These are phyloP conservation scores for Carollia perspicillata DNA, from an alignment of 2,113 vertebrate species.

Conservation along the genomic window DNA sequence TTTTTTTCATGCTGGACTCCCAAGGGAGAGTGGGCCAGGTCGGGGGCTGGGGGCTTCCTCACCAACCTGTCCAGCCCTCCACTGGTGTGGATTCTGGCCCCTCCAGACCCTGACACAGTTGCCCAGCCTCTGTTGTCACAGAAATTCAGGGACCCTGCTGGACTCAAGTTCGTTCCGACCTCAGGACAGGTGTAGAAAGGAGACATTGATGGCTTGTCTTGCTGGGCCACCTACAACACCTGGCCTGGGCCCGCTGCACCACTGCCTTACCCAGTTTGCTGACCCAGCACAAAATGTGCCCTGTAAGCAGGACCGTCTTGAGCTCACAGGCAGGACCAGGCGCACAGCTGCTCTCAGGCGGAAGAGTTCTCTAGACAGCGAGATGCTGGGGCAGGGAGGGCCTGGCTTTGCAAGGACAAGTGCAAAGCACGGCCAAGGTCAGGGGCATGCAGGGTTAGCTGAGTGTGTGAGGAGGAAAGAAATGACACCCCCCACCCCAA, in stretches of 20 bases:
- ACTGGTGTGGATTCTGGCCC: neutral
- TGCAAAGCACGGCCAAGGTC: neutral
- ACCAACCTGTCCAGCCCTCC: neutral
- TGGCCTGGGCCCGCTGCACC: neutral
- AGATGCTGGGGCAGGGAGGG: neutral
- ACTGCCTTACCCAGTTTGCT: neutral
- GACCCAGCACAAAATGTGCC: slow-evolving; percentile 47
- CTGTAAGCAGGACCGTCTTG: neutral
- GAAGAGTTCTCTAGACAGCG: neutral
- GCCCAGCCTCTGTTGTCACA: neutral
- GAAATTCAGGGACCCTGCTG: neutral
- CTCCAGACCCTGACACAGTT: neutral
- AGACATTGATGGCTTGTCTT: slow-evolving; percentile 20
- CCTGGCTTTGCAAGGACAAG: neutral
- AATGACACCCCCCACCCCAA: too few relatives aligned
- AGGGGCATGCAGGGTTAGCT: neutral
- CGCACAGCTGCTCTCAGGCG: neutral
- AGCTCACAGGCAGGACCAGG: neutral
- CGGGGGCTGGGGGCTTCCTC: neutral
- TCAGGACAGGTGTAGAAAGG: slow-evolving; percentile 46
- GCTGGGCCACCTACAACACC: slow-evolving; percentile 3
- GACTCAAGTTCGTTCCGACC: neutral
- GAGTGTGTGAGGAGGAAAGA: neutral
- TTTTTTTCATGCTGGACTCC: neutral
- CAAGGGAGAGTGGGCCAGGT: neutral